phyloP scores from a whole-genome alignment of 2,113 vertebrate genomes.

The Polypterus senegalus region DNA sequence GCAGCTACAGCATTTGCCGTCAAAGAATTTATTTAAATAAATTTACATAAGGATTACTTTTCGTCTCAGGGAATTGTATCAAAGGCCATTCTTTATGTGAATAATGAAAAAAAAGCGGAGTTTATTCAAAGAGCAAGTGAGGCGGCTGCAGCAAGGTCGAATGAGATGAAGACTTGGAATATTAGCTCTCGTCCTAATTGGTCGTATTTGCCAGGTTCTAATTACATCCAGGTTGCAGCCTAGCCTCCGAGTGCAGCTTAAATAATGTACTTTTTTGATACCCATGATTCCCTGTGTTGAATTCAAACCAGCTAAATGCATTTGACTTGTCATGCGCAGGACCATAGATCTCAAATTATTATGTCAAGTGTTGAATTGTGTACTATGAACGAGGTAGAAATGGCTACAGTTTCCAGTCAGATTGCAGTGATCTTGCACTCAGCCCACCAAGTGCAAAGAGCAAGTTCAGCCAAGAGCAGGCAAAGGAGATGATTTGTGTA shows the following conservation, averaged over 20 bases:
- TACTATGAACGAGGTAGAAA: no score
- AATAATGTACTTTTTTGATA: no score
- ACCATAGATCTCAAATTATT: no score
- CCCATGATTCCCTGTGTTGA: no score
- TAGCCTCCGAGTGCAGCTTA: not conserved
- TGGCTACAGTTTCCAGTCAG: no score
- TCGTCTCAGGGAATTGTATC: slow-evolving; percentile 24
- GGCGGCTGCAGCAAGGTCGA: not conserved
- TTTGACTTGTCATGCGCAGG: no score
- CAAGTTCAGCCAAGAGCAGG: no score
- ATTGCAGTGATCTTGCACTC: no score
- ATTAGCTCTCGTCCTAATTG: not conserved
- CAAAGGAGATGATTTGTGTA: no score
- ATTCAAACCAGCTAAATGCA: no score
- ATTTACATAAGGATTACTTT: slow-evolving; percentile 58
- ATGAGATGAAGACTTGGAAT: not conserved
- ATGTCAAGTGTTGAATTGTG: no score
- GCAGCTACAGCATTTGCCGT: slow-evolving; percentile 23
- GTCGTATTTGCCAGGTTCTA: not conserved
- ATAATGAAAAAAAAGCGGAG: slow-evolving; percentile 8
- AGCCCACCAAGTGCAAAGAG: no score
- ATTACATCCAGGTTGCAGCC: not conserved
- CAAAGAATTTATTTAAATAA: slow-evolving; percentile 48
- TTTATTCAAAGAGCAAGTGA: slow-evolving; percentile 4
- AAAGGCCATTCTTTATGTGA: slow-evolving; percentile 26